Conservation (phyloP, 2,113 vertebrate genomes). For the Rafetus swinhoei region DNA sequence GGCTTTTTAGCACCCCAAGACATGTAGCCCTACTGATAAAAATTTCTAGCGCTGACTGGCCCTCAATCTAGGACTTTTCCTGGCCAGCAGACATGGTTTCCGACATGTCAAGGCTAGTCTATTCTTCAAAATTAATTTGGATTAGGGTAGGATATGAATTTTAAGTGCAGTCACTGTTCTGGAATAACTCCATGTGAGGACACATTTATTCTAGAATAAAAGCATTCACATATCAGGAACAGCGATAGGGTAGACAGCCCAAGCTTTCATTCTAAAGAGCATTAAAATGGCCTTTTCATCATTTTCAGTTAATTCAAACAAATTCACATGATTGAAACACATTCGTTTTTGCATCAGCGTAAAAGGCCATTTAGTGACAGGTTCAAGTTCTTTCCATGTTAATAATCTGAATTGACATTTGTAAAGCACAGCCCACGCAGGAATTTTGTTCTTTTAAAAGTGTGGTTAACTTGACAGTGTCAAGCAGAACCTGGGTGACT, state of each 20-base stretch:
- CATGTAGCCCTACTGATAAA: not conserved
- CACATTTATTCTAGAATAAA: not conserved
- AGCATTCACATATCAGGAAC: not conserved
- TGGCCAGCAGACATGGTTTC: not conserved
- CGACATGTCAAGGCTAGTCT: not conserved
- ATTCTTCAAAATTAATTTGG: not conserved
- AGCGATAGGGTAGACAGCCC: not conserved
- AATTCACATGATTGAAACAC: not conserved
- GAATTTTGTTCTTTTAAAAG: not conserved
- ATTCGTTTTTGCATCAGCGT: not conserved
- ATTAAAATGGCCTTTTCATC: not conserved
- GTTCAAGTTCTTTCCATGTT: not conserved
- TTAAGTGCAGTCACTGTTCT: not conserved
- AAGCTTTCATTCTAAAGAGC: not conserved
- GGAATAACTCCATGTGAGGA: not conserved
- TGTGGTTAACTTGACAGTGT: not conserved
- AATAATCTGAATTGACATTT: not conserved
- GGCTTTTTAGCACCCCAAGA: not conserved
- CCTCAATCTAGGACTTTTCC: not conserved
- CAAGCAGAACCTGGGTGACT: not conserved
- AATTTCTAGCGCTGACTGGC: not conserved
- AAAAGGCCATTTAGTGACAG: not conserved
- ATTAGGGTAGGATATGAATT: not conserved
- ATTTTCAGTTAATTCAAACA: not conserved
- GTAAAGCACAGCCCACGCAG: not conserved